phyloP scores from a whole-genome alignment of 2,888 invertebrate genomes.

The Mythimna lalbum region DNA sequence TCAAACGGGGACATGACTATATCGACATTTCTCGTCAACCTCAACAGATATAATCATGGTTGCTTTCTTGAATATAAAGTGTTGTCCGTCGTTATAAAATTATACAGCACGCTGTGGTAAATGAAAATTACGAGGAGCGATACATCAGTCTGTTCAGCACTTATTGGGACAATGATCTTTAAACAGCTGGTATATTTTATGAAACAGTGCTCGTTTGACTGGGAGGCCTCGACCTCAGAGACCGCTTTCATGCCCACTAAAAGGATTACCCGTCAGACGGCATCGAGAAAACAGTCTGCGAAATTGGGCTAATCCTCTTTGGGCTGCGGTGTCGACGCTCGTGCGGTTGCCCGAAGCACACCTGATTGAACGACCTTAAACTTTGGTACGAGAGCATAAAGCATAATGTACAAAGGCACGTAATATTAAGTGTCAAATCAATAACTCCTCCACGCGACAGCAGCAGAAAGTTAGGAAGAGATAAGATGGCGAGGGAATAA shows the following conservation, averaged over 20 bases:
- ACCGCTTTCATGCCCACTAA: slow-evolving; percentile 71
- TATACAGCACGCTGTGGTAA: slow-evolving; percentile 48
- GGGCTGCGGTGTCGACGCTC: slow-evolving; percentile 59
- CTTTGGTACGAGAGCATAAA: slow-evolving; percentile 68
- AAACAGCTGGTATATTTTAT: slow-evolving; percentile 71
- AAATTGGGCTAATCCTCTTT: slow-evolving; percentile 79
- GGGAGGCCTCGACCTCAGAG: slow-evolving; percentile 72
- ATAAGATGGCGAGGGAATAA: slow-evolving; percentile 71
- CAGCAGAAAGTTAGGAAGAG: slow-evolving; percentile 80
- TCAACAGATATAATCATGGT: slow-evolving; percentile 43
- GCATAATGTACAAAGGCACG: slow-evolving; percentile 71
- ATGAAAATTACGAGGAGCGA: slow-evolving; percentile 55
- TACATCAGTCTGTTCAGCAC: slow-evolving; percentile 62
- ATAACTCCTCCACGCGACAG: slow-evolving; percentile 79
- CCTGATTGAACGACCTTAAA: slow-evolving; percentile 66
- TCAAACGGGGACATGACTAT: slow-evolving; percentile 43
- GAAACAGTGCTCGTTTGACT: slow-evolving; percentile 71
- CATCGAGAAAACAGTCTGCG: slow-evolving; percentile 71
- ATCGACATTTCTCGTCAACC: slow-evolving; percentile 47
- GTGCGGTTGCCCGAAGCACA: slow-evolving; percentile 59
- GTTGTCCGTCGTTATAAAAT: slow-evolving; percentile 49
- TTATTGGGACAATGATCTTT: slow-evolving; percentile 73
- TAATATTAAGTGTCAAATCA: slow-evolving; percentile 78
- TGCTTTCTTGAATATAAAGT: slow-evolving; percentile 54
- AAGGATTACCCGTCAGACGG: slow-evolving; percentile 73